phyloP scores from a whole-genome alignment of 2,888 invertebrate genomes.

The Sminthurinus aureus region DNA sequence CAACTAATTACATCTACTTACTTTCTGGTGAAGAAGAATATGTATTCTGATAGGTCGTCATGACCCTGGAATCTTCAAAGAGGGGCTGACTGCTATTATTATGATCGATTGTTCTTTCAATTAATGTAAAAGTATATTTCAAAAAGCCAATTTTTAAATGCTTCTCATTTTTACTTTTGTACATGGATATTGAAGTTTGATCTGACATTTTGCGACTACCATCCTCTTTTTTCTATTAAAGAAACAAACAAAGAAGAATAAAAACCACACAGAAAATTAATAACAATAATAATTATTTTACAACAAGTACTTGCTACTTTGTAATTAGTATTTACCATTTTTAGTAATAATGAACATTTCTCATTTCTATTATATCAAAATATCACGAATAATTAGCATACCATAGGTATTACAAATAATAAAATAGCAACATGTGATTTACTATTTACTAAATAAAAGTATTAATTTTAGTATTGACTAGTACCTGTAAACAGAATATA shows the following conservation, averaged over 20 bases:
- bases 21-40: background rate
- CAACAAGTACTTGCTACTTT: no score
- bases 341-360: no score
- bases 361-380: no score
- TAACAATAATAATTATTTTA: background rate
- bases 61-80: background rate
- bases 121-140: conserved; percentile 1
- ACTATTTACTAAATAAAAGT: background rate
- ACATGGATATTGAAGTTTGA: background rate
- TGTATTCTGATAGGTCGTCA: background rate
- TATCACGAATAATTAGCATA: background rate
- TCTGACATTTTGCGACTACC: background rate
- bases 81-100: background rate
- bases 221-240: background rate
- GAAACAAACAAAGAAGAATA: background rate
- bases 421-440: background rate
- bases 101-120: background rate
- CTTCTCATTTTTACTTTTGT: background rate
- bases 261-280: background rate
- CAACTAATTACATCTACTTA: background rate
- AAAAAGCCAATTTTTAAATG: background rate
- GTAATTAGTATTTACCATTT: no score
- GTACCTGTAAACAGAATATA: conserved; percentile 19
- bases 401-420: background rate
- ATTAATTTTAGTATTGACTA: background rate